These are phyloP conservation scores for Peromyscus polionotus DNA, from an alignment of 2,113 vertebrate genomes.

Conservation along the genomic window DNA sequence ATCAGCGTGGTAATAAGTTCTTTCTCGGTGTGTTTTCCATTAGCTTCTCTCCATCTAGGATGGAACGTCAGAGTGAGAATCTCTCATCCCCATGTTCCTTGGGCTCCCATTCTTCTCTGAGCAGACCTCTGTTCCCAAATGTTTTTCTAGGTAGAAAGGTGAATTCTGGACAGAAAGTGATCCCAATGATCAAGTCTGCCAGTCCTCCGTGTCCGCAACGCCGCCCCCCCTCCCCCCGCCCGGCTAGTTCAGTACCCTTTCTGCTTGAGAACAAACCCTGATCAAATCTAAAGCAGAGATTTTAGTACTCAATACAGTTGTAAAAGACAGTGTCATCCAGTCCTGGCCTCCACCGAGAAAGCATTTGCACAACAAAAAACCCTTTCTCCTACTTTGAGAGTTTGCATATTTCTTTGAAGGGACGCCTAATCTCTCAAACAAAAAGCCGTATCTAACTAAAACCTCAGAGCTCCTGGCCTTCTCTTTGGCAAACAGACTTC, in stretches of 20 bases:
- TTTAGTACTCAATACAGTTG: neutral
- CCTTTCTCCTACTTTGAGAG: conserved; percentile 23
- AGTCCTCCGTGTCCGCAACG: no score
- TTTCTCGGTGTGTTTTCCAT: neutral
- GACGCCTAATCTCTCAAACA: conserved; percentile 25
- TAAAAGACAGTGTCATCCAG: neutral
- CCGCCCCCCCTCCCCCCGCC: no score
- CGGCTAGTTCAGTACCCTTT: neutral
- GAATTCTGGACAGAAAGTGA: conserved; percentile 3
- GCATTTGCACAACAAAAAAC: neutral
- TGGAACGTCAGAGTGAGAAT: neutral
- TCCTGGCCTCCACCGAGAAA: neutral
- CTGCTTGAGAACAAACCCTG: neutral
- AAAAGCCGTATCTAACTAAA: neutral
- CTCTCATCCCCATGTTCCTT: neutral
- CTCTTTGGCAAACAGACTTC: conserved; percentile 14
- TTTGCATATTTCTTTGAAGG: conserved; percentile 9
- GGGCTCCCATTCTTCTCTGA: neutral
- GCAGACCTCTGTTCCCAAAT: neutral
- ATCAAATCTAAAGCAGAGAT: conserved; percentile 16
- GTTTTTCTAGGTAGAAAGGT: conserved; percentile 26
- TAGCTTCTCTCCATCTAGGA: neutral
- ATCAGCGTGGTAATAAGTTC: neutral
- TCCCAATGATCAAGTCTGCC: neutral
- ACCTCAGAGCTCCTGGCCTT: neutral